Percentiles rank a stretch among this genome's conserved stretches.
phyloP scores from a whole-genome alignment of 1,140 invertebrate genomes.

The Lepidurus packardi region DNA sequence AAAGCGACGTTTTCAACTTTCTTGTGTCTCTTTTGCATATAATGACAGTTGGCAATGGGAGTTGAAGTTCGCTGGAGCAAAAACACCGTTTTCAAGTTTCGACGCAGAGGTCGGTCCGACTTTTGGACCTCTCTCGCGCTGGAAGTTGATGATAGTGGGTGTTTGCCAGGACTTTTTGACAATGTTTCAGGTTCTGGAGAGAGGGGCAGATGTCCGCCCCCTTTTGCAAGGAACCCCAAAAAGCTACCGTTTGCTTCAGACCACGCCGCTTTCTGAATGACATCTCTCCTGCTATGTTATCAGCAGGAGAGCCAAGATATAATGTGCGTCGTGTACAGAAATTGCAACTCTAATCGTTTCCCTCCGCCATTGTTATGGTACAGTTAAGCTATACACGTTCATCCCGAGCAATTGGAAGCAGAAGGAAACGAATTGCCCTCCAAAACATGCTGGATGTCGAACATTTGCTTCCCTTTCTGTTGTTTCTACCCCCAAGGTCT shows the following conservation, averaged over 20 bases:
- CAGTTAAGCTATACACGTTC: not conserved
- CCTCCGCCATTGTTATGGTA: not conserved
- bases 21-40: slow-evolving; percentile 1
- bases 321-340: not conserved
- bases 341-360: slow-evolving; percentile 7
- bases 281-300: slow-evolving; percentile 15
- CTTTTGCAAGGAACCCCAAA: not conserved
- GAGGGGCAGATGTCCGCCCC: slow-evolving; percentile 13
- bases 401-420: not conserved
- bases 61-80: not conserved
- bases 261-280: not conserved
- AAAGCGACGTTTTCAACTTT: too few relatives aligned
- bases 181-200: not conserved
- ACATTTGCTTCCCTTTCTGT: not conserved
- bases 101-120: too few relatives aligned
- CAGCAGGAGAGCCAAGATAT: not conserved
- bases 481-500: not conserved
- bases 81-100: too few relatives aligned
- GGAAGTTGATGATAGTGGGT: not conserved
- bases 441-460: not conserved
- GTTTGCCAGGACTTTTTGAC: slow-evolving; percentile 1
- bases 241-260: not conserved
- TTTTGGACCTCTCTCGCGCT: not conserved
- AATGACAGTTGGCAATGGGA: not conserved
- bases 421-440: not conserved